Percentiles rank a stretch among this genome's conserved stretches.
These are phyloP conservation scores for Amblyraja radiata DNA, from an alignment of 2,797 vertebrate species.

Conservation along the genomic window DNA sequence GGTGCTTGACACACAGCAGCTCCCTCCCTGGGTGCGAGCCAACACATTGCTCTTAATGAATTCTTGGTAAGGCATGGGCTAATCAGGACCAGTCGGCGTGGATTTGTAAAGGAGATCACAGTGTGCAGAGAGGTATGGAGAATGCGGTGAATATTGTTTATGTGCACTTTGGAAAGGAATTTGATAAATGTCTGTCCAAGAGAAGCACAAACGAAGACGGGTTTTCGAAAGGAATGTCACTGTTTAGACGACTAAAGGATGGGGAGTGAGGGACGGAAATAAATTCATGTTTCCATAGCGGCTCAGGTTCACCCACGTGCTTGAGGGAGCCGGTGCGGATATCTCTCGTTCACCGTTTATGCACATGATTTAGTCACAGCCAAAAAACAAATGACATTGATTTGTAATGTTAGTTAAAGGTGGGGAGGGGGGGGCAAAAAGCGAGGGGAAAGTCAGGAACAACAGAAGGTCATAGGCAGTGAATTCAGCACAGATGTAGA, in stretches of 20 bases:
- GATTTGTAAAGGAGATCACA: constrained; percentile 3
- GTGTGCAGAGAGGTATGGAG: background rate
- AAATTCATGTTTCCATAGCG: background rate
- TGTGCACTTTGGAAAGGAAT: background rate
- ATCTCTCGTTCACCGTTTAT: background rate
- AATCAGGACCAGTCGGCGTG: background rate
- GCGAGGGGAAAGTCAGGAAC: background rate
- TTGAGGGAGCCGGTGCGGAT: background rate
- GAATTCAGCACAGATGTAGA: background rate
- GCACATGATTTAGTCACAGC: background rate
- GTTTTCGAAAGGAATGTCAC: background rate
- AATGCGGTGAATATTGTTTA: background rate
- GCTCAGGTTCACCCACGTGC: no score
- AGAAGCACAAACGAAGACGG: background rate
- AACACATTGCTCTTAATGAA: background rate
- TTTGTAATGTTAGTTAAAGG: background rate
- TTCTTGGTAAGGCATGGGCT: background rate
- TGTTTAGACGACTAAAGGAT: background rate
- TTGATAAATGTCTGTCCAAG: background rate
- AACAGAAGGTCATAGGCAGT: background rate
- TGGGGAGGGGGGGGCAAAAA: background rate
- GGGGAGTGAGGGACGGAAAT: background rate
- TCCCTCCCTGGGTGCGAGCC: background rate
- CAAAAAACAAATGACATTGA: background rate
- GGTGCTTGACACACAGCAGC: background rate